phyloP scores from a whole-genome alignment of 2,888 invertebrate species.

The Margaritifera margaritifera region DNA sequence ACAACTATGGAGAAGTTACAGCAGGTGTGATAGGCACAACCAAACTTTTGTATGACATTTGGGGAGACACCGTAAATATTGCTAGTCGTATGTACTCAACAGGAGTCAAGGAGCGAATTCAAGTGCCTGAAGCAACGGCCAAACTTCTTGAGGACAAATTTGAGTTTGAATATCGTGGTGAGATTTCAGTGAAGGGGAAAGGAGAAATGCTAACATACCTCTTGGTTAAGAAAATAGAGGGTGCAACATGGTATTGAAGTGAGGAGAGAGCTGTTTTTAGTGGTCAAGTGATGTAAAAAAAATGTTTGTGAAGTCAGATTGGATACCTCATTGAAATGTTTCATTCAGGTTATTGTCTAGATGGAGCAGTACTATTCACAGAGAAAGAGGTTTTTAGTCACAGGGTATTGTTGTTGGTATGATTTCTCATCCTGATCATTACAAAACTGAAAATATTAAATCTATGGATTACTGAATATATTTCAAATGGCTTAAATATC shows the following conservation, averaged over 20 bases:
- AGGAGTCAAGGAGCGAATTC: conserved; percentile 87
- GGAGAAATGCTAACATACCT: conserved; percentile 95
- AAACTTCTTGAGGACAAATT: conserved; percentile 82
- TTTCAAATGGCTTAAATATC: too few species aligned
- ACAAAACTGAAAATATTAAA: too few species aligned
- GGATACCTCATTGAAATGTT: too few species aligned
- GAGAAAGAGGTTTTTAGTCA: too few species aligned
- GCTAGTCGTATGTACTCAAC: conserved; percentile 98
- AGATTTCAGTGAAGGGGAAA: conserved; percentile 96
- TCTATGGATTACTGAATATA: too few species aligned
- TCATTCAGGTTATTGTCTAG: too few species aligned
- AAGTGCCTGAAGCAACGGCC: conserved; percentile 72
- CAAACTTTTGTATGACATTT: conserved; percentile 96
- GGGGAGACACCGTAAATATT: conserved; percentile 99
- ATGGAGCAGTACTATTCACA: too few species aligned
- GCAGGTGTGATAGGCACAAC: conserved; percentile 96
- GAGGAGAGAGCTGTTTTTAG: too few species aligned
- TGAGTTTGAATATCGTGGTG: conserved; percentile 92
- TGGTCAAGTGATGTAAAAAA: too few species aligned
- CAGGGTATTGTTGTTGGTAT: too few species aligned
- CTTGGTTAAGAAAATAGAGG: conserved; percentile 67
- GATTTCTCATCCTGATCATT: too few species aligned
- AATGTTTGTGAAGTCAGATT: too few species aligned
- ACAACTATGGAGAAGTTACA: conserved; percentile 95
- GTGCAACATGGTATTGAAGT: conserved; percentile 48